These are phyloP conservation scores for Plebejus anna DNA, from an alignment of 2,888 invertebrate genomes.

Conservation along the genomic window DNA sequence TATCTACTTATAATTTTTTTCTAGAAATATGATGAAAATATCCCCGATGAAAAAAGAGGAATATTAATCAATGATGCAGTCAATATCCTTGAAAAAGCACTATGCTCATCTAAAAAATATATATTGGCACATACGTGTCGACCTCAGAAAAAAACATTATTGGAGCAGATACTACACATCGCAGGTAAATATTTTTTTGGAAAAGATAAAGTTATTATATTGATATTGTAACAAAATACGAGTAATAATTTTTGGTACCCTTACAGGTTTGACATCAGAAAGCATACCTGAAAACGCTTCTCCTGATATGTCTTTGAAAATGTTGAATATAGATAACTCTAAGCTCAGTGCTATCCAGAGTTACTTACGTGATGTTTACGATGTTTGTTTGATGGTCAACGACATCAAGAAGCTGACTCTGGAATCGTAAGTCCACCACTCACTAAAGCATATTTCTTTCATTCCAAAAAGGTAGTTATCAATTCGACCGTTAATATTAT, in stretches of 20 bases:
- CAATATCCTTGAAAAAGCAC: not conserved
- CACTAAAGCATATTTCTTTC: too few relatives aligned
- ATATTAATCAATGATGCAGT: conserved; percentile 6
- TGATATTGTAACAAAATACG: too few relatives aligned
- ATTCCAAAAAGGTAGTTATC: too few relatives aligned
- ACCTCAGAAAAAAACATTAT: not conserved
- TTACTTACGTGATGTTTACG: not conserved
- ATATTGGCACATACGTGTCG: not conserved
- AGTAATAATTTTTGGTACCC: too few relatives aligned
- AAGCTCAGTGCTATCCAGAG: not conserved
- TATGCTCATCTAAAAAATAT: not conserved
- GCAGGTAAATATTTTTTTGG: not conserved
- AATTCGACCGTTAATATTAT: too few relatives aligned
- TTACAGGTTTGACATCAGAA: too few relatives aligned
- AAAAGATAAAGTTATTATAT: too few relatives aligned
- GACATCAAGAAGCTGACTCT: not conserved
- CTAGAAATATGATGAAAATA: not conserved
- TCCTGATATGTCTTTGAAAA: not conserved
- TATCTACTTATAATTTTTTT: not conserved
- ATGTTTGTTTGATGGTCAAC: not conserved
- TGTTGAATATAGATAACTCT: not conserved
- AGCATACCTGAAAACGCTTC: not conserved
- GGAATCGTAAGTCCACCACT: not conserved
- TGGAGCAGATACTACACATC: not conserved
- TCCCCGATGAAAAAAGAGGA: not conserved